These are phyloP conservation scores for Tridacna crocea DNA, from an alignment of 2,888 invertebrate genomes.

Conservation along the genomic window DNA sequence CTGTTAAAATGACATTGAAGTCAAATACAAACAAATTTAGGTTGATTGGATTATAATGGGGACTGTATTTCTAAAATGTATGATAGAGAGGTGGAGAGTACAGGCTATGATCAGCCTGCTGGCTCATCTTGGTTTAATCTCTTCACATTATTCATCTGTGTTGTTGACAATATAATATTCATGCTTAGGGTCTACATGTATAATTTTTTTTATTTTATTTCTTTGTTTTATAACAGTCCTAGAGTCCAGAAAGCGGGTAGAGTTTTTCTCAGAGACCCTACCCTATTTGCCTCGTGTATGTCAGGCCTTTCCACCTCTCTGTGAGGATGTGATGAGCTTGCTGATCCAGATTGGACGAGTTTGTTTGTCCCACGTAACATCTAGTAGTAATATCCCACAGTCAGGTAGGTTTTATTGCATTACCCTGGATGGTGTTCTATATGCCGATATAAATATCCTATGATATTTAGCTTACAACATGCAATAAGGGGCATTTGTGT, in stretches of 20 bases:
- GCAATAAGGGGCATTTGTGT: too few relatives aligned
- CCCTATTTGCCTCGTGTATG: slow-evolving; percentile 94
- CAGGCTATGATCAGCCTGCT: too few relatives aligned
- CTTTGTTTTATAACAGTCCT: slow-evolving; percentile 29
- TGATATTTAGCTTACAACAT: neutral
- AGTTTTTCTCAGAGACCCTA: slow-evolving; percentile 93
- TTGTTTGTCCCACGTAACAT: slow-evolving; percentile 76
- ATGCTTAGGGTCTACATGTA: too few relatives aligned
- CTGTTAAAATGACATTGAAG: too few relatives aligned
- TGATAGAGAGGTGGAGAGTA: too few relatives aligned
- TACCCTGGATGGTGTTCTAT: neutral
- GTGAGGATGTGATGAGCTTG: slow-evolving; percentile 94
- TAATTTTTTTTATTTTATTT: too few relatives aligned
- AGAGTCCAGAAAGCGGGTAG: slow-evolving; percentile 87
- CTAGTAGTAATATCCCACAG: slow-evolving; percentile 68
- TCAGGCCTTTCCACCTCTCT: slow-evolving; percentile 95
- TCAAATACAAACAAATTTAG: too few relatives aligned
- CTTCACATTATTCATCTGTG: too few relatives aligned
- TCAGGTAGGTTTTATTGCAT: slow-evolving; percentile 56
- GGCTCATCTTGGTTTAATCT: too few relatives aligned
- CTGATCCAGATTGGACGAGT: slow-evolving; percentile 91
- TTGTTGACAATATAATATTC: too few relatives aligned
- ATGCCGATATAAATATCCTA: neutral
- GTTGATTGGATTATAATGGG: too few relatives aligned
- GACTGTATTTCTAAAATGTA: too few relatives aligned